phyloP scores from a whole-genome alignment of 2,888 invertebrate species.

The Podabrus alpinus region DNA sequence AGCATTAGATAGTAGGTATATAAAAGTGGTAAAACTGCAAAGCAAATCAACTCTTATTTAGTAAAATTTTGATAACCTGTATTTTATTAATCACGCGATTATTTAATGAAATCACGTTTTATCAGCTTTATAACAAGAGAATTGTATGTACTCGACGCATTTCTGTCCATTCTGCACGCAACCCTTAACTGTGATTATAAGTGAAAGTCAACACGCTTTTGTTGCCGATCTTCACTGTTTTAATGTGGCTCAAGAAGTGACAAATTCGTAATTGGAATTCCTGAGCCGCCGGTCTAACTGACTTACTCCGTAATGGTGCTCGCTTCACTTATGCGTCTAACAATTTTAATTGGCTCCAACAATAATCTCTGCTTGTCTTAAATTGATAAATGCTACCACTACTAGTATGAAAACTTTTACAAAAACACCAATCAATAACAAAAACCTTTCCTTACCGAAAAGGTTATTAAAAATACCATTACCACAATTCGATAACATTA shows the following conservation, averaged over 20 bases:
- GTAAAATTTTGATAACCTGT: constrained; percentile 34
- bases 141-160: constrained; percentile 39
- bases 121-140: constrained; percentile 23
- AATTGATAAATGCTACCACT: constrained; percentile 18
- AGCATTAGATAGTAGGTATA: constrained; percentile 11
- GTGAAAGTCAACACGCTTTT: constrained; percentile 24
- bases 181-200: constrained; percentile 26
- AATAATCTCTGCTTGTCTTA: constrained; percentile 28
- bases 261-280: constrained; percentile 57
- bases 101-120: constrained; percentile 40
- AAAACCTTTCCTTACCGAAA: not conserved
- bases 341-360: constrained; percentile 53
- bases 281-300: constrained; percentile 49
- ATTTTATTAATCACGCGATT: constrained; percentile 43
- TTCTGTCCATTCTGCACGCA: constrained; percentile 37
- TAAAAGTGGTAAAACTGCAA: constrained; percentile 26
- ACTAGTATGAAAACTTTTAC: constrained; percentile 15
- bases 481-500: not conserved
- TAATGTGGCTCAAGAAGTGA: constrained; percentile 53
- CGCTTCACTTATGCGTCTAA: constrained; percentile 47
- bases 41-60: constrained; percentile 28
- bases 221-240: constrained; percentile 30
- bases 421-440: constrained; percentile 15
- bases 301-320: constrained; percentile 51
- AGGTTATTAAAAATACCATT: not conserved